Conservation (phyloP, 2,113 vertebrate genomes). For the Dasypus novemcinctus region DNA sequence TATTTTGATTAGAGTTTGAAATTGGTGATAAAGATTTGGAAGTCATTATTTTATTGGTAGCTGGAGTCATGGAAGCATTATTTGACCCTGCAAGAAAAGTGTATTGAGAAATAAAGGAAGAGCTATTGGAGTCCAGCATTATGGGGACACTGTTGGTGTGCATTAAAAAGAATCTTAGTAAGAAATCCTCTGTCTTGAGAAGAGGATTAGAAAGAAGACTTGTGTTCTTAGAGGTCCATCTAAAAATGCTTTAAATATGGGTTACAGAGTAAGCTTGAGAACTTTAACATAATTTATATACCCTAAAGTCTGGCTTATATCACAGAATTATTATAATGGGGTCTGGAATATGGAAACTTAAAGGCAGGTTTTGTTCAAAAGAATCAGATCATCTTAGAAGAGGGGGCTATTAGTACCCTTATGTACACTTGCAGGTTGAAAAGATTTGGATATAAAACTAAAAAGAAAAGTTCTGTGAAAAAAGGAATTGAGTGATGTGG, state of each 20-base stretch:
- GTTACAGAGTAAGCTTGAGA: background rate
- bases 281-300: background rate
- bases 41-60: background rate
- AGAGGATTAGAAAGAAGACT: background rate
- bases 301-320: background rate
- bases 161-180: background rate
- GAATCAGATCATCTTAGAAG: background rate
- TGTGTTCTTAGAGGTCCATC: background rate
- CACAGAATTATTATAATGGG: background rate
- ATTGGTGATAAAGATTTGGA: background rate
- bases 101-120: background rate
- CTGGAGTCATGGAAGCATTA: background rate
- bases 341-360: background rate
- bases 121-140: background rate
- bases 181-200: background rate
- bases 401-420: background rate
- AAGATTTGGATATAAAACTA: background rate
- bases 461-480: background rate
- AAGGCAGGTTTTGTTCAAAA: background rate
- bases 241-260: background rate
- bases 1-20: background rate
- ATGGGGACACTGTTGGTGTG: background rate
- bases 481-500: background rate
- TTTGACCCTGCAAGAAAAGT: background rate
- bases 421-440: background rate